Evolutionary conservation across 2,888 invertebrate genomes (phyloP).

Genomic region (Orthonychiurus folsomi): DNA sequence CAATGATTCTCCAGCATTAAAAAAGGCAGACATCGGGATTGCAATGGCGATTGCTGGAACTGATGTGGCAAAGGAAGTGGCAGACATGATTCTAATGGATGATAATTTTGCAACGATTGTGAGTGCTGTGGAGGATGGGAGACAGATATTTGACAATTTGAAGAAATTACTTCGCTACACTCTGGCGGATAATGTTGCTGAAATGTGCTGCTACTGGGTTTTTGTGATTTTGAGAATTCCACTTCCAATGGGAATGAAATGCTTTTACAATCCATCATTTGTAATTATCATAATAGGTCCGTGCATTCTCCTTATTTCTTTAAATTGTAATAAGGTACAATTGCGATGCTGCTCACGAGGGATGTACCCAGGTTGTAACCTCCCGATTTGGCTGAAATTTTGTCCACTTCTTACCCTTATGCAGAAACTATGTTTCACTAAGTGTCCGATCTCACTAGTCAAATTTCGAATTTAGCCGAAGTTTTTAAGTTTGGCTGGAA

Average conservation of each 20-base stretch:
- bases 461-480: too few species aligned
- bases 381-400: too few species aligned
- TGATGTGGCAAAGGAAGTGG: conserved; percentile 74
- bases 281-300: not conserved
- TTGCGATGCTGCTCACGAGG: not conserved
- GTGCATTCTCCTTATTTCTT: too few species aligned
- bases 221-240: conserved; percentile 22
- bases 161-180: conserved; percentile 49
- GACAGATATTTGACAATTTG: conserved; percentile 92
- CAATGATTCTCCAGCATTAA: conserved; percentile 16
- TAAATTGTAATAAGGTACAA: too few species aligned
- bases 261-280: not conserved
- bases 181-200: conserved; percentile 24
- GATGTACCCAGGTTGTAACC: too few species aligned
- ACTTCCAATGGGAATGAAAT: conserved; percentile 16
- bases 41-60: conserved; percentile 48
- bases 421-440: too few species aligned
- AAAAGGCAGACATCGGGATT: conserved; percentile 17
- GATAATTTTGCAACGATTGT: conserved; percentile 84
- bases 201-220: conserved; percentile 25
- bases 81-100: conserved; percentile 78
- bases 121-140: conserved; percentile 78
- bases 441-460: too few species aligned
- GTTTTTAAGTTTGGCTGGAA: too few species aligned
- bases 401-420: too few species aligned